Percentiles rank a stretch among this genome's conserved stretches.
Conservation (phyloP, 2,113 vertebrate species). For the Ranitomeya variabilis region DNA sequence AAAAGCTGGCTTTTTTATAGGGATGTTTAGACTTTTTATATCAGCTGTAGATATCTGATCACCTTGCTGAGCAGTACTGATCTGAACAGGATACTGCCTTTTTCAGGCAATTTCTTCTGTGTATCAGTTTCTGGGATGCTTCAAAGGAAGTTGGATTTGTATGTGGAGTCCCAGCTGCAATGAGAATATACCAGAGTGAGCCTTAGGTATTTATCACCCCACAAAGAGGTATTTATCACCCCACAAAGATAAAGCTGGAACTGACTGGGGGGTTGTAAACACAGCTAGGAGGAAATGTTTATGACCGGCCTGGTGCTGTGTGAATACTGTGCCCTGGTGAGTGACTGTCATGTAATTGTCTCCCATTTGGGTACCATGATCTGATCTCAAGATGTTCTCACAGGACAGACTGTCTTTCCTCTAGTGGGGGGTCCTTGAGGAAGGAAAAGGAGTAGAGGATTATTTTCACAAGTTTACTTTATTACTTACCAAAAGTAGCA, state of each 20-base stretch:
- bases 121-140: conserved; percentile 54
- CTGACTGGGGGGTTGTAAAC: conserved; percentile 67
- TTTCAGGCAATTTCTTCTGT: conserved; percentile 59
- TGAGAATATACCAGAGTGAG: conserved; percentile 59
- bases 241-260: conserved; percentile 72
- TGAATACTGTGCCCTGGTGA: conserved; percentile 69
- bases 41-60: background rate
- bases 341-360: conserved; percentile 71
- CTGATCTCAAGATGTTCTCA: conserved; percentile 72
- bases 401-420: conserved; percentile 63
- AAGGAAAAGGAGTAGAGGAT: conserved; percentile 55
- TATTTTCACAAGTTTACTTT: conserved; percentile 43
- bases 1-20: too few relatives aligned
- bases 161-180: conserved; percentile 65
- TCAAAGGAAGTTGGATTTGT: conserved; percentile 66
- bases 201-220: conserved; percentile 75
- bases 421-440: conserved; percentile 62
- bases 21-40: too few relatives aligned
- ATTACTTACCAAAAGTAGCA: conserved; percentile 24
- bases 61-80: background rate
- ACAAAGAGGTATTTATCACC: conserved; percentile 75
- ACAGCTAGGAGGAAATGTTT: conserved; percentile 73
- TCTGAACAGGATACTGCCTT: conserved; percentile 29
- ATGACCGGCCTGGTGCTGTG: conserved; percentile 72
- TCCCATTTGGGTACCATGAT: conserved; percentile 68